These are phyloP conservation scores for Malurus splendens DNA, from an alignment of 2,797 vertebrate species.

Conservation along the genomic window DNA sequence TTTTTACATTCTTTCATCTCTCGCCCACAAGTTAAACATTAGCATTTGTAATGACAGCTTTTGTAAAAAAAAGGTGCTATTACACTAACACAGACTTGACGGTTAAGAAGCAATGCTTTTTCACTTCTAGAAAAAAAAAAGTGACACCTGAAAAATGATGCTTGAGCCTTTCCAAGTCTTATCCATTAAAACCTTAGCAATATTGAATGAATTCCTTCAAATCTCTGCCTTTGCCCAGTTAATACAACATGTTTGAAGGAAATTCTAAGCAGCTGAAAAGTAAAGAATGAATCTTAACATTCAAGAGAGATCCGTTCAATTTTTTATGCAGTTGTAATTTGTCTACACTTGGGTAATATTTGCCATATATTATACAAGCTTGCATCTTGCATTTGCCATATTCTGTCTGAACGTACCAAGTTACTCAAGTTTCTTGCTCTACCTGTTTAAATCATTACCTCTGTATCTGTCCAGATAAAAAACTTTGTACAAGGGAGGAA, in stretches of 20 bases:
- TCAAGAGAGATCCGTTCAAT: neutral
- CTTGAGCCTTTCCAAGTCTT: neutral
- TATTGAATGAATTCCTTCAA: neutral
- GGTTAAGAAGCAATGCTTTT: neutral
- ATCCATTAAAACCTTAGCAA: neutral
- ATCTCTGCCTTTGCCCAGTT: neutral
- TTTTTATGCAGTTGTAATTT: neutral
- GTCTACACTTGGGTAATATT: neutral
- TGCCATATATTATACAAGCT: neutral
- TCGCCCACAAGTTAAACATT: neutral
- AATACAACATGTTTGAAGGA: neutral
- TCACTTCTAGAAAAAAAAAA: neutral
- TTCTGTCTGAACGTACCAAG: neutral
- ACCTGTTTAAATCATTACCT: neutral
- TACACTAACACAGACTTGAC: neutral
- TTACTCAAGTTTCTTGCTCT: neutral
- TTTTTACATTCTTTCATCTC: neutral
- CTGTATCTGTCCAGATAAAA: neutral
- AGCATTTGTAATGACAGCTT: constrained; percentile 9
- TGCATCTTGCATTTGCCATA: neutral
- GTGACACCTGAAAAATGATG: neutral
- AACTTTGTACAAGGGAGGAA: neutral
- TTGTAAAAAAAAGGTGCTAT: neutral
- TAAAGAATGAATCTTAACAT: neutral
- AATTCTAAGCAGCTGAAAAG: neutral